These are phyloP conservation scores for Drosophila asahinai DNA, from an alignment of 1,140 invertebrate genomes.

Conservation along the genomic window DNA sequence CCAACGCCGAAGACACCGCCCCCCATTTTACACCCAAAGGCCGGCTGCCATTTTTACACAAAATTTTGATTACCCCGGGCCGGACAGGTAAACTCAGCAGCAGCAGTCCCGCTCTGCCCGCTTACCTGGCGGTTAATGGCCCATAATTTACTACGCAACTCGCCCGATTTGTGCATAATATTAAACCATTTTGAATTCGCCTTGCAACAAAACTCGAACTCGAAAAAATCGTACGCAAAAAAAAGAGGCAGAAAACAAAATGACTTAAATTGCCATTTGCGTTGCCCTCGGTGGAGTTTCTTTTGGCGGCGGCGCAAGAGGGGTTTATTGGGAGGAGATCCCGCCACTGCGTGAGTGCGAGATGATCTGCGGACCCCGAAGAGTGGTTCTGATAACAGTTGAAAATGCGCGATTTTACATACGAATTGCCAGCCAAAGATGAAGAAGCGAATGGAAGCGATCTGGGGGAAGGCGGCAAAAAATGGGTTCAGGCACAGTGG, in stretches of 20 bases:
- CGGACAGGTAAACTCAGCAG: constrained; percentile 34
- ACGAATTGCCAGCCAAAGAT: constrained; percentile 40
- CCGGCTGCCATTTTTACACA: constrained; percentile 53
- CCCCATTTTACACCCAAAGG: constrained; percentile 59
- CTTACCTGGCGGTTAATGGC: constrained; percentile 46
- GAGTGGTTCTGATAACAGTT: constrained; percentile 56
- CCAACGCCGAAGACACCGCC: constrained; percentile 24
- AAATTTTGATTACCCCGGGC: constrained; percentile 47
- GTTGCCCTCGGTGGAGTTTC: constrained; percentile 34
- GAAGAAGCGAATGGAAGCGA: constrained; percentile 42
- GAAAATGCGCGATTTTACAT: constrained; percentile 60
- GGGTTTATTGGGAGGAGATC: background rate
- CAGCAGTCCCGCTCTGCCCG: constrained; percentile 24
- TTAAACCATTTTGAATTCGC: constrained; percentile 66
- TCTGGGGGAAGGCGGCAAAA: constrained; percentile 3
- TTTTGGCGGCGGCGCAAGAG: background rate
- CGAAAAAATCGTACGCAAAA: constrained; percentile 24
- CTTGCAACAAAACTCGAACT: constrained; percentile 33
- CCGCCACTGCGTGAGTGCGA: constrained; percentile 21
- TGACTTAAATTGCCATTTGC: constrained; percentile 69
- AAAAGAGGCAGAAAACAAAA: constrained; percentile 54
- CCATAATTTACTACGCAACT: constrained; percentile 64
- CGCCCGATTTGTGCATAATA: constrained; percentile 63
- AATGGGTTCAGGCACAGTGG: constrained; percentile 27
- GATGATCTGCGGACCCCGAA: constrained; percentile 47